Evolutionary conservation across 2,888 invertebrate species (phyloP).

Genomic region (Megaustenia siamemsis): DNA sequence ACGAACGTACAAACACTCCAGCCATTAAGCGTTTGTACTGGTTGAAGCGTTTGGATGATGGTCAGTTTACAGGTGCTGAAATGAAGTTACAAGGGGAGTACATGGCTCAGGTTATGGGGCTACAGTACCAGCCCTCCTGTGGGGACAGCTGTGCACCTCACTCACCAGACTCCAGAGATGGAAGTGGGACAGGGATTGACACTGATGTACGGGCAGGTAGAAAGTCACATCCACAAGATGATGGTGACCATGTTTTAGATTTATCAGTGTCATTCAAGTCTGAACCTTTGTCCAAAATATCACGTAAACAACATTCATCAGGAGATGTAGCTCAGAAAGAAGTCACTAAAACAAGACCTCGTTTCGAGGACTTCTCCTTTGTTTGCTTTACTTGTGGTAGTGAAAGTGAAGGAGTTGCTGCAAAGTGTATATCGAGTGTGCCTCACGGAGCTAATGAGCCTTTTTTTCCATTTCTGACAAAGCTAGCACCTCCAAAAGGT

Average conservation of each 20-base stretch:
- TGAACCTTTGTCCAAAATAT: background rate
- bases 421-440: constrained; percentile 89
- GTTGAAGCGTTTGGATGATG: constrained; percentile 94
- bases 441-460: constrained; percentile 88
- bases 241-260: constrained; percentile 69
- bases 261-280: constrained; percentile 64
- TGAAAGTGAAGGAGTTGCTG: constrained; percentile 88
- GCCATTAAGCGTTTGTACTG: constrained; percentile 93
- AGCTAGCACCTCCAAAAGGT: constrained; percentile 89
- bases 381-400: constrained; percentile 94
- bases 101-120: constrained; percentile 89
- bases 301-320: background rate
- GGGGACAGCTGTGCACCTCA: constrained; percentile 57
- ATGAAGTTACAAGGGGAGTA: constrained; percentile 94
- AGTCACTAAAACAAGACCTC: constrained; percentile 22
- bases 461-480: constrained; percentile 92
- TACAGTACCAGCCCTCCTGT: constrained; percentile 72
- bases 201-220: constrained; percentile 12
- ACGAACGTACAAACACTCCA: constrained; percentile 91
- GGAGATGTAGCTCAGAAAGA: constrained; percentile 6
- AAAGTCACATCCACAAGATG: constrained; percentile 27
- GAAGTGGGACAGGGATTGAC: constrained; percentile 28
- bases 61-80: constrained; percentile 86
- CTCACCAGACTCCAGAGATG: constrained; percentile 56
- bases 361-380: constrained; percentile 77